Evolutionary conservation across 2,113 vertebrate genomes (phyloP).

Genomic region (Takifugu bimaculatus): DNA sequence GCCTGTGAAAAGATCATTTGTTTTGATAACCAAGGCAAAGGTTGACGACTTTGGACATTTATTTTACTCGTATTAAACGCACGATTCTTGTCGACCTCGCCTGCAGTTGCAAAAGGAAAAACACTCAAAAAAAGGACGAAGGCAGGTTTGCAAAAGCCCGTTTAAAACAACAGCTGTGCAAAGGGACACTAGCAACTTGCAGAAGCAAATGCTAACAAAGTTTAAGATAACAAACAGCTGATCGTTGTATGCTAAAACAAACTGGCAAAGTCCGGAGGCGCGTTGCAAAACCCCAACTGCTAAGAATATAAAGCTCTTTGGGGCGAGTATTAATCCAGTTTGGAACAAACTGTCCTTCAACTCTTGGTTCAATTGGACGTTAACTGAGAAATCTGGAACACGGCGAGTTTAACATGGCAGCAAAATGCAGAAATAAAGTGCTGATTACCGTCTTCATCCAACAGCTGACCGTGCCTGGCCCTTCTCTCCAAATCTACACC

Average conservation of each 20-base stretch:
- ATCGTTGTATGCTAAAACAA: not conserved
- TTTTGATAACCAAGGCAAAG: not conserved
- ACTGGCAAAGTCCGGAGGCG: not conserved
- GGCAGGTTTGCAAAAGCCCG: no score
- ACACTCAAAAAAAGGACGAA: not conserved
- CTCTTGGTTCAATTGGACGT: not conserved
- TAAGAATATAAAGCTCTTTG: not conserved
- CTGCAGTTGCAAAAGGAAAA: no score
- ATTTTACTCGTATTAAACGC: no score
- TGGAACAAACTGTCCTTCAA: not conserved
- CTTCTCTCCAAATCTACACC: conserved; percentile 75
- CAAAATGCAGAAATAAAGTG: not conserved
- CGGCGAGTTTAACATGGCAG: not conserved
- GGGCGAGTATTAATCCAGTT: not conserved
- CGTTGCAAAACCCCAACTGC: not conserved
- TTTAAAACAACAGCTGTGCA: no score
- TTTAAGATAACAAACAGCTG: not conserved
- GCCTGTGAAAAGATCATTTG: not conserved
- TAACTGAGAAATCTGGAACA: not conserved
- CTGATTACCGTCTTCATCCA: conserved; percentile 71
- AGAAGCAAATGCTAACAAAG: not conserved
- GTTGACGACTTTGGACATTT: no score
- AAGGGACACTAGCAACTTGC: no score
- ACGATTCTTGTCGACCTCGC: no score
- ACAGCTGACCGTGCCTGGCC: conserved; percentile 77